Evolutionary conservation across 2,797 vertebrate species (phyloP), one percentile per base, ranked within the genome.

Genomic region (Phoxinus dragarum): DNA sequence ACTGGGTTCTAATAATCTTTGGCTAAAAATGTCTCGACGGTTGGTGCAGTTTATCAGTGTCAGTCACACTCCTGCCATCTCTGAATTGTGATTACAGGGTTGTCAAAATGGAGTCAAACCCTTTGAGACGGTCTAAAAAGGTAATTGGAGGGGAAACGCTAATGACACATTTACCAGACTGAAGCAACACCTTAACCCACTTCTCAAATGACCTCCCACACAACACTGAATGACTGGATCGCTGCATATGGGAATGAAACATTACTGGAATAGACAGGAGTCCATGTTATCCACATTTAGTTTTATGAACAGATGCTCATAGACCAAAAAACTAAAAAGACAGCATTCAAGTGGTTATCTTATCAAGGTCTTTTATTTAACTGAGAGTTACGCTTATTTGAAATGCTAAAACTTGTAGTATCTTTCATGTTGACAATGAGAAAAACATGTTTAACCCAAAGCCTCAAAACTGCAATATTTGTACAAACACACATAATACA

Each of bases 11-110:
- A 11, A 31, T 64, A 52, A 16, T 34, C 34, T 86, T 75, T 47
- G 79, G 7, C 68, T n/a, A 86, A 38, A 86, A 72, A 77, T 72
- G 23, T 21, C 38, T 47, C 23, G 36, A 54, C 0, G 44, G 49
- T 52, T 27, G 59, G 49, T 36, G 3, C 49, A 54, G 17, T 83
- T 80, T 71, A 67, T 87, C 76, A 79, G 80, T 31, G 61, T 69
- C 78, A 72, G 69, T 80, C 72, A 82, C 74, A 42, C 82, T 85
- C 56, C 78, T 77, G 80, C 72, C 82, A 84, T 73, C 66, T 80
- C 76, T 36, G 82, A 74, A 80, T 86, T 88, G 75, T 84, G 79
- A 89, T 88, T 84, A 85, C 84, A 86, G 76, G 87, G 75, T 83
- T 88, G 83, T 88, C 87, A 88, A 75, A 72, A 83, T n/a, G 69